Evolutionary conservation across 64 coral and sea anemone species (phyloP).

Genomic region (Anthopleura sola): DNA sequence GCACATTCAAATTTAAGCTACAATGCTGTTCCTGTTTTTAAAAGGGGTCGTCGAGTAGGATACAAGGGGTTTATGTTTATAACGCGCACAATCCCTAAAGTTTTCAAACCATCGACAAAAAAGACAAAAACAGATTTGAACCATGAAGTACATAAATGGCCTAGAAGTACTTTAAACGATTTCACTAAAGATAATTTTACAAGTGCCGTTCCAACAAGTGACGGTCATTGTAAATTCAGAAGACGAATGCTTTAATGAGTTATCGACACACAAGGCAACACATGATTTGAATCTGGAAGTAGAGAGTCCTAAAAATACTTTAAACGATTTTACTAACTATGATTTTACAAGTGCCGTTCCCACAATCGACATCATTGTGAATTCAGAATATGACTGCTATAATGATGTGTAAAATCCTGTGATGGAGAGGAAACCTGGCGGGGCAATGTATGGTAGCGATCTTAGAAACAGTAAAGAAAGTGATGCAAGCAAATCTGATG

Average conservation of each 20-base stretch:
- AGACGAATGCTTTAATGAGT: neutral
- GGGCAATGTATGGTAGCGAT: too few relatives aligned
- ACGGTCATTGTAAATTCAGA: too few relatives aligned
- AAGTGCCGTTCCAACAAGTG: neutral
- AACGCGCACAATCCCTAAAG: neutral
- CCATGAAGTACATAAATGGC: too few relatives aligned
- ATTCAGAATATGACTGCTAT: too few relatives aligned
- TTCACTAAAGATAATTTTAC: neutral
- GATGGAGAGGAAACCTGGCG: too few relatives aligned
- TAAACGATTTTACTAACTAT: too few relatives aligned
- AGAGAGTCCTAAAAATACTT: too few relatives aligned
- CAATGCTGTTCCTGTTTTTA: neutral
- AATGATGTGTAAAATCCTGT: too few relatives aligned
- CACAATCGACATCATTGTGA: too few relatives aligned
- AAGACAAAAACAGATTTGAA: neutral
- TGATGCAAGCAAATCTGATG: neutral
- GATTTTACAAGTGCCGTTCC: too few relatives aligned
- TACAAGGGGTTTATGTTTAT: neutral
- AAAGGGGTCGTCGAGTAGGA: neutral
- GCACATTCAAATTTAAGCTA: neutral
- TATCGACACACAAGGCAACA: too few relatives aligned
- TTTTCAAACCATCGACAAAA: constrained; percentile 12
- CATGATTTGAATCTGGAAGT: too few relatives aligned
- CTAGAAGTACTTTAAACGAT: constrained; percentile 1
- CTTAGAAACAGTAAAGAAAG: neutral